These are phyloP conservation scores for Menidia beryllina DNA, from an alignment of 2,113 vertebrate genomes.

Conservation along the genomic window DNA sequence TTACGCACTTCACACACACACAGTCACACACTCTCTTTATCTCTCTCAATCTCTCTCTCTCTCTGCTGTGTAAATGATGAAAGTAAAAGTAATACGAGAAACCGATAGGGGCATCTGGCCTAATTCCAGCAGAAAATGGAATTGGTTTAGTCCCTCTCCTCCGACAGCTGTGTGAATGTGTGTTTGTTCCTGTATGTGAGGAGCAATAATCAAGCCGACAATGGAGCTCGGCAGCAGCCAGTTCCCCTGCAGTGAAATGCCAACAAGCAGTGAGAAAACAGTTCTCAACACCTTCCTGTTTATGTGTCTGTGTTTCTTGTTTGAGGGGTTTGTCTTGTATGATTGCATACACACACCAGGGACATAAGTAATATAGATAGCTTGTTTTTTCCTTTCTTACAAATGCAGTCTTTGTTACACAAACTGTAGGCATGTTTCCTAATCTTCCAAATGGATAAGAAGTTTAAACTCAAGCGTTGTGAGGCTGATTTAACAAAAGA, in stretches of 20 bases:
- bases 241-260: background rate
- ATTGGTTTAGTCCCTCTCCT: slow-evolving; percentile 63
- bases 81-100: slow-evolving; percentile 64
- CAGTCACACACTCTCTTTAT: background rate
- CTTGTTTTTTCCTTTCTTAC: slow-evolving; percentile 13
- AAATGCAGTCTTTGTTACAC: slow-evolving; percentile 10
- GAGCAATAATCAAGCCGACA: slow-evolving; percentile 34
- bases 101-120: slow-evolving; percentile 67
- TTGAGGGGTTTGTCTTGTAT: background rate
- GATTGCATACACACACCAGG: slow-evolving; percentile 28
- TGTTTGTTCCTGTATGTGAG: background rate
- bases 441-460: slow-evolving; percentile 22
- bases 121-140: slow-evolving; percentile 66
- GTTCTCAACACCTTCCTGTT: slow-evolving; percentile 37
- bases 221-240: slow-evolving; percentile 37
- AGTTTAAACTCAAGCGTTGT: slow-evolving; percentile 19
- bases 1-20: slow-evolving; percentile 28
- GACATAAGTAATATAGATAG: slow-evolving; percentile 38
- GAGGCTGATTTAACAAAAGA: background rate
- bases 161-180: slow-evolving; percentile 29
- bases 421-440: slow-evolving; percentile 8
- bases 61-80: slow-evolving; percentile 55
- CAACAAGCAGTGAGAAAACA: slow-evolving; percentile 43
- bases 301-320: background rate
- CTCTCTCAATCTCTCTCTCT: background rate